These are phyloP conservation scores for Agapornis canus DNA, from an alignment of 2,797 vertebrate species.

Conservation along the genomic window DNA sequence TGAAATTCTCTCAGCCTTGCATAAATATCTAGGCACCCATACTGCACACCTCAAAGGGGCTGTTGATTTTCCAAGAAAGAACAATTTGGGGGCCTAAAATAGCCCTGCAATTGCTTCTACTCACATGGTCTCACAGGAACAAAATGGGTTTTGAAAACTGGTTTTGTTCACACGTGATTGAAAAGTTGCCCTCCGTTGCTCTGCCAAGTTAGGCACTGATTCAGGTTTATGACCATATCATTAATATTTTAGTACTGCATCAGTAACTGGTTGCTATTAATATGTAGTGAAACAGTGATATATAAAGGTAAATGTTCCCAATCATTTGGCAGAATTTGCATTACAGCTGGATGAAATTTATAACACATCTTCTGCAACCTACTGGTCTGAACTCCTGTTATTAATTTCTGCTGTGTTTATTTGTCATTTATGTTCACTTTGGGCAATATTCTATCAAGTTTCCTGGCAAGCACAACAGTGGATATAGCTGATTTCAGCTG, in stretches of 20 bases:
- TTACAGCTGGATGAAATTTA: conserved; percentile 69
- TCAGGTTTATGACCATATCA: conserved; percentile 61
- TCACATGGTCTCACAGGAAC: not conserved
- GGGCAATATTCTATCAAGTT: conserved; percentile 63
- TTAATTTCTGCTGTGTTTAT: conserved; percentile 70
- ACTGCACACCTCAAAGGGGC: not conserved
- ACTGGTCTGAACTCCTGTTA: conserved; percentile 57
- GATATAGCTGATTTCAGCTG: conserved; percentile 66
- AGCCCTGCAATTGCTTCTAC: conserved; percentile 39
- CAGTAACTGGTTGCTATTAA: conserved; percentile 69
- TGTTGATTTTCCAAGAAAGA: conserved; percentile 19
- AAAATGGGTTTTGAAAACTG: conserved; percentile 45
- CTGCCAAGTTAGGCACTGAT: conserved; percentile 61
- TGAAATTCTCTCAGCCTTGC: conserved; percentile 48
- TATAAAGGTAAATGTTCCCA: conserved; percentile 64
- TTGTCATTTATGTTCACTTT: conserved; percentile 68
- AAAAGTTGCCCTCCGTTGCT: conserved; percentile 38
- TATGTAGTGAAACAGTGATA: conserved; percentile 51
- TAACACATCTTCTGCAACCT: conserved; percentile 55
- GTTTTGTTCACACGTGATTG: conserved; percentile 40
- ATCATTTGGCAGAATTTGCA: conserved; percentile 61
- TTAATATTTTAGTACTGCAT: conserved; percentile 67
- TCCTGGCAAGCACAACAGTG: conserved; percentile 56
- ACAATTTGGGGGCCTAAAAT: conserved; percentile 27
- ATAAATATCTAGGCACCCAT: not conserved